Conservation (phyloP, 2,888 invertebrate genomes). For the Tridacna gigas region DNA sequence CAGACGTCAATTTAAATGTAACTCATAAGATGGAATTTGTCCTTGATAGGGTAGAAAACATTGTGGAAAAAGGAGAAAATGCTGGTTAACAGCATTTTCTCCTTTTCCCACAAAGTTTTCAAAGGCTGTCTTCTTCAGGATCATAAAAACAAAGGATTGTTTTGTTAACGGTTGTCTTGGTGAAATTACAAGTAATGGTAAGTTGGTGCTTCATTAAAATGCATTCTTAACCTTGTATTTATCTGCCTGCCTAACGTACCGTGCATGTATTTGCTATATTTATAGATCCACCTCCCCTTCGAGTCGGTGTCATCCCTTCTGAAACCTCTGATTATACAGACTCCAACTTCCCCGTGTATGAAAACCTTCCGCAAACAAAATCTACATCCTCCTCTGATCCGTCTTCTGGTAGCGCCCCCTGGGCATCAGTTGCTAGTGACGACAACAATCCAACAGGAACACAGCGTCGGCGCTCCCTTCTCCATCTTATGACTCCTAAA, state of each 20-base stretch:
- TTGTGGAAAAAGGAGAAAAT: too few relatives aligned
- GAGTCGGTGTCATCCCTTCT: conserved; percentile 56
- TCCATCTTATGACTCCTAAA: conserved; percentile 77
- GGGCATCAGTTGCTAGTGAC: conserved; percentile 60
- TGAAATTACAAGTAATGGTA: too few relatives aligned
- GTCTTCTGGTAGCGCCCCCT: conserved; percentile 23
- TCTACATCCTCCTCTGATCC: conserved; percentile 46
- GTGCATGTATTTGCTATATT: conserved; percentile 42
- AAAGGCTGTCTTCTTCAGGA: too few relatives aligned
- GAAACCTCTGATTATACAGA: conserved; percentile 46
- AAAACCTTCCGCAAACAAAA: conserved; percentile 73
- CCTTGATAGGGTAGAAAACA: too few relatives aligned
- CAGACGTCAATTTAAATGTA: too few relatives aligned
- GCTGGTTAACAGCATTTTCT: too few relatives aligned
- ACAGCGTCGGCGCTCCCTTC: conserved; percentile 71
- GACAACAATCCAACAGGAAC: conserved; percentile 60
- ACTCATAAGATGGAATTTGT: too few relatives aligned
- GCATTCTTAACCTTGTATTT: not conserved
- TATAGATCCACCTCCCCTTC: conserved; percentile 62
- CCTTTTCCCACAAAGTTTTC: too few relatives aligned
- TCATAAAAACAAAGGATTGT: too few relatives aligned
- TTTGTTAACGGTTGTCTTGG: too few relatives aligned
- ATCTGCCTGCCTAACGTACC: not conserved
- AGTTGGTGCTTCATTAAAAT: too few relatives aligned
- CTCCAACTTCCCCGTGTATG: conserved; percentile 72